Evolutionary conservation across 1,140 invertebrate genomes (phyloP).

Genomic region (Ooceraea biroi): DNA sequence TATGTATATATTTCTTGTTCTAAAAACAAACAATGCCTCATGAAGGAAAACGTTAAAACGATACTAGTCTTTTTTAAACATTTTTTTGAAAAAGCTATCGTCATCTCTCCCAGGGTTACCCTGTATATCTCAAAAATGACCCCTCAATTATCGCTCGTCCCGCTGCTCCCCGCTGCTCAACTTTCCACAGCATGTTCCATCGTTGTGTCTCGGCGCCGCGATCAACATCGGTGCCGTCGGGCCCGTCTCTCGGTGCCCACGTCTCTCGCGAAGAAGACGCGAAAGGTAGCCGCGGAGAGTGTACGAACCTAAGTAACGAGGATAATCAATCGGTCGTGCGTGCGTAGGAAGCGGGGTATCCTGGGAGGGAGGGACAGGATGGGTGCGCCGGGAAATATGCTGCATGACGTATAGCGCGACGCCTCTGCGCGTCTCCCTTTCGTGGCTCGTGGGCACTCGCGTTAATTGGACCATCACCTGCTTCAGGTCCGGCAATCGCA

Average conservation of each 20-base stretch:
- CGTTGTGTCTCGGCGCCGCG: slow-evolving; percentile 21
- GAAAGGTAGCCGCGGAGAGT: slow-evolving; percentile 26
- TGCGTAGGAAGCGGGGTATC: slow-evolving; percentile 66
- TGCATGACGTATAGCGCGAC: slow-evolving; percentile 60
- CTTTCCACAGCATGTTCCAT: not conserved
- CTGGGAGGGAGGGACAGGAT: slow-evolving; percentile 69
- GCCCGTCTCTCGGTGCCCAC: slow-evolving; percentile 23
- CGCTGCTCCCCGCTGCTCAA: too few species aligned
- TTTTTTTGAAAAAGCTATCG: too few species aligned
- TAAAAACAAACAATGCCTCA: too few species aligned
- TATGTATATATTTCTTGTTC: not conserved
- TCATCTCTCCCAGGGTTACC: too few species aligned
- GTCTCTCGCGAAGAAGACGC: not conserved
- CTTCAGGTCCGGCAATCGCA: slow-evolving; percentile 26
- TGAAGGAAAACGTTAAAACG: too few species aligned
- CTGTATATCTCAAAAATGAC: too few species aligned
- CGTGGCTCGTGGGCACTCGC: slow-evolving; percentile 3
- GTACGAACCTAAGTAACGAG: slow-evolving; percentile 49
- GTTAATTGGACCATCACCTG: slow-evolving; percentile 71
- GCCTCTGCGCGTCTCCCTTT: slow-evolving; percentile 63
- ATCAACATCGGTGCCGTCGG: slow-evolving; percentile 4
- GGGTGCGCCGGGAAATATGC: slow-evolving; percentile 74
- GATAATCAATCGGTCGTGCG: slow-evolving; percentile 69
- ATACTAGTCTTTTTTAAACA: too few species aligned
- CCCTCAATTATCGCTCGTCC: not conserved